These are phyloP conservation scores for Calephelis nemesis DNA, from an alignment of 1,140 invertebrate genomes.

Conservation along the genomic window DNA sequence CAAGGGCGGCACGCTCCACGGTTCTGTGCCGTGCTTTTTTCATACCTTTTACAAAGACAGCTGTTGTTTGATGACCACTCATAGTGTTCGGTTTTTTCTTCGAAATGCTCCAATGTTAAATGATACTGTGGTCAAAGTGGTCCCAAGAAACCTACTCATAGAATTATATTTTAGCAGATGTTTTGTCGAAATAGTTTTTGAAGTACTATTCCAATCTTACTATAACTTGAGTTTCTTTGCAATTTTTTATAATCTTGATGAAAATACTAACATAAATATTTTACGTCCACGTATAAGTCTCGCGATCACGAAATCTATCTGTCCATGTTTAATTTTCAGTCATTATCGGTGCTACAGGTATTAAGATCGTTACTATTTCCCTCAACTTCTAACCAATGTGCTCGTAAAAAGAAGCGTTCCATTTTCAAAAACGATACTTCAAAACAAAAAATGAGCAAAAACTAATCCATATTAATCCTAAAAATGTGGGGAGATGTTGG, in stretches of 20 bases:
- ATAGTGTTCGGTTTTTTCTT: conserved; percentile 51
- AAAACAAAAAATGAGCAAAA: conserved; percentile 34
- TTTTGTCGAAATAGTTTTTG: neutral
- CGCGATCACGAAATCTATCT: too few relatives aligned
- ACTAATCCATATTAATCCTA: conserved; percentile 44
- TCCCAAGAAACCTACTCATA: conserved; percentile 32
- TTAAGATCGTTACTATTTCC: too few relatives aligned
- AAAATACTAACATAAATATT: too few relatives aligned
- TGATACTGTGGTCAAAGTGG: conserved; percentile 60
- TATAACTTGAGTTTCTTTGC: too few relatives aligned
- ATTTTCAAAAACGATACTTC: neutral
- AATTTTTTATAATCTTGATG: too few relatives aligned
- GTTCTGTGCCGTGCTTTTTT: conserved; percentile 51
- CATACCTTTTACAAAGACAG: conserved; percentile 51
- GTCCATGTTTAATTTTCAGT: too few relatives aligned
- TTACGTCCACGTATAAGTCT: too few relatives aligned
- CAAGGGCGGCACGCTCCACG: conserved; percentile 62
- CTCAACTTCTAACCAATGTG: neutral
- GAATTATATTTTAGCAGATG: conserved; percentile 24
- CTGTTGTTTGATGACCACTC: conserved; percentile 73
- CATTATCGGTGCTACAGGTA: too few relatives aligned
- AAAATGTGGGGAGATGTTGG: conserved; percentile 41
- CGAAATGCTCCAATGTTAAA: conserved; percentile 40
- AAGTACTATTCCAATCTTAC: neutral
- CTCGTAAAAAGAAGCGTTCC: neutral